A percentile compares a stretch with the other conserved stretches of the same genome.
Evolutionary conservation across 1,140 invertebrate species (phyloP).

Genomic region (Papilio xuthus): DNA sequence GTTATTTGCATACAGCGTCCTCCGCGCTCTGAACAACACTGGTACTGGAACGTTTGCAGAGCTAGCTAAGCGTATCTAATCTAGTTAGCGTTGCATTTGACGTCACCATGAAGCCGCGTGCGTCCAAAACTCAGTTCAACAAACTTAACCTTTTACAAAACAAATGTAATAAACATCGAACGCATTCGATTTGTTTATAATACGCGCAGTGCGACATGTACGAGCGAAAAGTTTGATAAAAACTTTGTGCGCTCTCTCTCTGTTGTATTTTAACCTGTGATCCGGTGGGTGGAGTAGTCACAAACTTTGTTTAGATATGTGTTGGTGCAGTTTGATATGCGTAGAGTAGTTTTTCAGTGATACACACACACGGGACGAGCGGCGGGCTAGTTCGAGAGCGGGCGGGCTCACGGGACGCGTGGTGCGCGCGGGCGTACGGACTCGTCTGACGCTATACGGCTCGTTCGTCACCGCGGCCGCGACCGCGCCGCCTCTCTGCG

Average conservation of each 20-base stretch:
- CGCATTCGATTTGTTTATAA: constrained; percentile 41
- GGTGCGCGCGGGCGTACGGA: constrained; percentile 55
- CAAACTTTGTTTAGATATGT: constrained; percentile 37
- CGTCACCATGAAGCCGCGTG: constrained; percentile 64
- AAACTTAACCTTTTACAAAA: constrained; percentile 65
- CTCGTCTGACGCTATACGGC: constrained; percentile 53
- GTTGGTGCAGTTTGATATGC: constrained; percentile 39
- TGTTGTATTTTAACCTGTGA: constrained; percentile 30
- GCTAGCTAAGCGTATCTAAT: constrained; percentile 68
- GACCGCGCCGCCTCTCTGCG: constrained; percentile 63
- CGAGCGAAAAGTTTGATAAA: constrained; percentile 11
- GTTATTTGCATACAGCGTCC: constrained; percentile 58
- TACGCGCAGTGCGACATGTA: constrained; percentile 11
- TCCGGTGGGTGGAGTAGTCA: background rate
- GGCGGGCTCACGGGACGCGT: constrained; percentile 44
- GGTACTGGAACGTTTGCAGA: constrained; percentile 52
- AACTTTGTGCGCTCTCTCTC: constrained; percentile 2
- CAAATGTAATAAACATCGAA: constrained; percentile 48
- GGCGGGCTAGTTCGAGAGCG: constrained; percentile 14
- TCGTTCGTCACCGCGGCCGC: constrained; percentile 34
- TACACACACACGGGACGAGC: constrained; percentile 47
- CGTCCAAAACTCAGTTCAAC: constrained; percentile 72
- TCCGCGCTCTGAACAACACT: constrained; percentile 53
- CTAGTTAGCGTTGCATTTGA: constrained; percentile 70
- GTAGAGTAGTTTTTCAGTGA: constrained; percentile 52